Base-by-base conservation (phyloP, 2,797 vertebrate genomes). In the Dendrocincla fuliginosa region DNA sequence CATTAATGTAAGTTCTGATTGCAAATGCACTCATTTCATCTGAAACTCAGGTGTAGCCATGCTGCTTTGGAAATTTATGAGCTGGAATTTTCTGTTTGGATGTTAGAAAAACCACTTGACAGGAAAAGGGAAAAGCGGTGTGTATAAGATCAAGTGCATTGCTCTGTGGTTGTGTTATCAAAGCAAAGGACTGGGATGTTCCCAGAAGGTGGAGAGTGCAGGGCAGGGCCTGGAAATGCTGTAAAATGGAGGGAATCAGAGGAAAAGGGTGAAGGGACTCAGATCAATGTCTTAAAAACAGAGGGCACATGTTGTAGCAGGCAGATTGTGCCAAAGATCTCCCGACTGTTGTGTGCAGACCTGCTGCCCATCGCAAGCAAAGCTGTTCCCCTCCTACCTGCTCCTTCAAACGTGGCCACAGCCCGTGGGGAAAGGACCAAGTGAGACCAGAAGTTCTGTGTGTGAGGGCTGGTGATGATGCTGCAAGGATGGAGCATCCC, bases 281-380 rank as follows among this genome's bases (percentile, higher is more conserved):
- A 8, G 32, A 81, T 16, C 11, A 75, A 41, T 49, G 59, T 28
- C 35, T 84, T 70, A 73, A 35, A 82, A 57, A 12, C 3, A 0
- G 0, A 16, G 16, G 9, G 18, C 27, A 25, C 8, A 0, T 5
- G 4, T 4, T n/a, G 13, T 4, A 17, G 19, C 30, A 57, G 7
- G 30, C 41, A 37, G 19, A 5, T 9, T 10, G 32, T 17, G 6
- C 3, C n/a, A 41, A 39, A 46, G 17, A 28, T 2, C 18, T 60
- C 32, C 57, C 19, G 32, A 10, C 22, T 39, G 10, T 24, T 0
- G 0, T 18, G 17, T 15, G 76, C 17, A 11, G 23, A 37, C 25
- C n/a, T 65, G 55, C 64, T 73, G 55, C 53, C 1, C 5, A 12
- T 9, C 15, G 39, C 44, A 49, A 49, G 52, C 5, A 8, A 52